A percentile compares a stretch with the other conserved stretches of the same genome.
phyloP scores from a whole-genome alignment of 2,888 invertebrate species.

The Spilosoma lubricipeda region DNA sequence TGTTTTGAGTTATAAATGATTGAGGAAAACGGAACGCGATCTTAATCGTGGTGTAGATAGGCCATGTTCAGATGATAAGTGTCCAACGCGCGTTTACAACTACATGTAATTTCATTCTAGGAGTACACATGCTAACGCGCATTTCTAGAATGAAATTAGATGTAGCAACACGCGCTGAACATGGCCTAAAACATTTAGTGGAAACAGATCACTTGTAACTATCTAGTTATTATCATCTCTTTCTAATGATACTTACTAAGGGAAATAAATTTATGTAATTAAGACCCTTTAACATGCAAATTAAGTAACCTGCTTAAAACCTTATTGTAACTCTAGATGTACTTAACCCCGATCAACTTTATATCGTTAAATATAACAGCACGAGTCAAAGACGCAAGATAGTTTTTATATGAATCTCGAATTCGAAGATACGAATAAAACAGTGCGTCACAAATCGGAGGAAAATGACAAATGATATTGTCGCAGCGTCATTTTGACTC shows the following conservation, averaged over 20 bases:
- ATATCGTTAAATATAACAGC: not conserved
- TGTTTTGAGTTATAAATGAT: not conserved
- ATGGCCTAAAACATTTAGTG: no score
- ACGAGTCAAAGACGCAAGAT: not conserved
- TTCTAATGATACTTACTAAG: no score
- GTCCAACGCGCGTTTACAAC: no score
- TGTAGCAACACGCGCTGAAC: no score
- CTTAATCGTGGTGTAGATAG: no score
- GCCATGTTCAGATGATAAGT: no score
- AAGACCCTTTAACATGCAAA: not conserved
- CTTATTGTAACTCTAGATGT: not conserved
- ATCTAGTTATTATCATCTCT: not conserved
- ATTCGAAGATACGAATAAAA: constrained; percentile 45
- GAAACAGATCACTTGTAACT: not conserved
- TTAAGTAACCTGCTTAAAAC: not conserved
- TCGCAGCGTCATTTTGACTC: constrained; percentile 62
- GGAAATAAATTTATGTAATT: no score
- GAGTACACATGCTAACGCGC: no score
- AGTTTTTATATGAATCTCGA: constrained; percentile 24
- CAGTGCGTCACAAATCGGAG: constrained; percentile 66
- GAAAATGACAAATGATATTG: constrained; percentile 68
- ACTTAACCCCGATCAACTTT: not conserved
- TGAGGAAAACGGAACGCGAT: not conserved
- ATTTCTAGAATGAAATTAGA: no score
- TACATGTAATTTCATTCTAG: no score